phyloP scores from a whole-genome alignment of 2,113 vertebrate genomes.

The Cariama cristata region DNA sequence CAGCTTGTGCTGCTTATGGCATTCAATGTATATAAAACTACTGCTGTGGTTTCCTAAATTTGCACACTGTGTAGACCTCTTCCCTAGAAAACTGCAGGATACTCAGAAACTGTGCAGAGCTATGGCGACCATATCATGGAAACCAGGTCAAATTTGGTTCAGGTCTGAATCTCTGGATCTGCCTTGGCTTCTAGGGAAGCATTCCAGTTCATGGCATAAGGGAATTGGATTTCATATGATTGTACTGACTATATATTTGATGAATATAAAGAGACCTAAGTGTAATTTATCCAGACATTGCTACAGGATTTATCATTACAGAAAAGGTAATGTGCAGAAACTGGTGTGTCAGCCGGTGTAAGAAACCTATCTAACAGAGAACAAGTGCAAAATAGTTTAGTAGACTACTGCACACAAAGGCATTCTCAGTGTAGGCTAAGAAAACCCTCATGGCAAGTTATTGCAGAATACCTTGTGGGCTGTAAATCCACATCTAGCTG shows the following conservation, averaged over 20 bases:
- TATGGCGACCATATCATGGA: rapidly evolving
- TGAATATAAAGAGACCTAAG: neutral
- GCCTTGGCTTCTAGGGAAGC: neutral
- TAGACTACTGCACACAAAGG: conserved; percentile 21
- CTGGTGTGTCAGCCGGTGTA: conserved; percentile 17
- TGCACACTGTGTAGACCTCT: neutral
- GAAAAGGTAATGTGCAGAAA: conserved; percentile 28
- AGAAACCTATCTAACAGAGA: neutral
- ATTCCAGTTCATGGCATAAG: neutral
- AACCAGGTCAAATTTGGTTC: neutral
- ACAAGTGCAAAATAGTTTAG: conserved; percentile 27
- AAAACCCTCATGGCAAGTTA: conserved; percentile 23
- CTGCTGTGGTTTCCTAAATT: neutral
- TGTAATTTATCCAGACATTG: neutral
- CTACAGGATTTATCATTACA: conserved; percentile 5
- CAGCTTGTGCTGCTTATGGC: neutral
- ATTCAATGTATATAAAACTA: neutral
- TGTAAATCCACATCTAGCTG: conserved; percentile 42
- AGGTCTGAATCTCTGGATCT: neutral
- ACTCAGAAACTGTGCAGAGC: neutral
- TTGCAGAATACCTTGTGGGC: neutral
- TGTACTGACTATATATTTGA: neutral
- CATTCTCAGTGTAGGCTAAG: neutral
- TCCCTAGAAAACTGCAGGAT: neutral
- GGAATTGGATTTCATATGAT: neutral